Evolutionary conservation across 2,113 vertebrate genomes (phyloP).

Genomic region (Rhinopithecus roxellana): DNA sequence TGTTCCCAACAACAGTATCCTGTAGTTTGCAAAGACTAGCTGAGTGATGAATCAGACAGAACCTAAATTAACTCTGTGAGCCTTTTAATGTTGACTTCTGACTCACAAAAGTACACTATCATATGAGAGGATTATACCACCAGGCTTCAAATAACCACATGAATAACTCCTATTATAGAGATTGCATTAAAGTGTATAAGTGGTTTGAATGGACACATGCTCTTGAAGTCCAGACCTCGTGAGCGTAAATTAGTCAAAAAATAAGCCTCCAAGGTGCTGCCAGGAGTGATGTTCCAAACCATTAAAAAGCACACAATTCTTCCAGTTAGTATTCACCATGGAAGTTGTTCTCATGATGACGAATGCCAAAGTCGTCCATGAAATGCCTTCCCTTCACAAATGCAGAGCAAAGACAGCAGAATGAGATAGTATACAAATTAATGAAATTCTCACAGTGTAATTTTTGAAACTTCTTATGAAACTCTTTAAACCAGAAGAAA

Average conservation of each 20-base stretch:
- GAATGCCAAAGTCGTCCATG: not conserved
- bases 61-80: conserved; percentile 38
- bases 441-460: not conserved
- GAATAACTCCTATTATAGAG: not conserved
- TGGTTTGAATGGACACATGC: conserved; percentile 12
- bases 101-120: conserved; percentile 49
- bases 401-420: not conserved
- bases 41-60: not conserved
- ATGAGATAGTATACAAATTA: not conserved
- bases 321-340: not conserved
- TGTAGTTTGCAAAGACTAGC: not conserved
- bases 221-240: not conserved
- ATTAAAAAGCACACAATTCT: conserved; percentile 10
- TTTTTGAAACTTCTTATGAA: not conserved
- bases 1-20: not conserved
- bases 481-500: not conserved
- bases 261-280: not conserved
- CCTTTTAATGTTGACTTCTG: conserved; percentile 59
- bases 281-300: not conserved
- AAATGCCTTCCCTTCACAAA: not conserved
- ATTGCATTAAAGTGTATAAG: conserved; percentile 24
- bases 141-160: conserved; percentile 36
- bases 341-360: not conserved
- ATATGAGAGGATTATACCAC: conserved; percentile 12
- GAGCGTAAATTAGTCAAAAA: conserved; percentile 42